Base-by-base conservation (phyloP, 2,888 invertebrate species). In the Steromphala cineraria region DNA sequence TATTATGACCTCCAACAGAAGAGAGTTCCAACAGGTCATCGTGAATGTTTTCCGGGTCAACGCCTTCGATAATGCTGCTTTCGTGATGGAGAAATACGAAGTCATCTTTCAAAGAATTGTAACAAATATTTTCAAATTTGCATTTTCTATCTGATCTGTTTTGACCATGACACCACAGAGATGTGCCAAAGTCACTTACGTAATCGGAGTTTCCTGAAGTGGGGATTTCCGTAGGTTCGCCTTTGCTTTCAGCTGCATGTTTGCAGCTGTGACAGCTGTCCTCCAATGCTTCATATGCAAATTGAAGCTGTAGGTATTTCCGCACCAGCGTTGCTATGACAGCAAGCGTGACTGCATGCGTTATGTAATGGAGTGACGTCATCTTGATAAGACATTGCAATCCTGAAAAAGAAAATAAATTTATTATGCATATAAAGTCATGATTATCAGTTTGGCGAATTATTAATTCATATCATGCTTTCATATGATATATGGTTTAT, bases 41-140 rank as follows among this genome's bases (percentile, higher is more conserved):
- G 17, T 90, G 86, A 80, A 90, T 89, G 46, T 10, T 21, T 17
- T 53, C 24, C 75, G 52, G 40, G 15, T 52, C 75, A 4, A 24
- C 52, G 52, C 93, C 93, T 77, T 89, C 89, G 19, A 91, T 74
- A 13, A 91, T 79, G 79, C 93, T 94, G 24, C 87, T 82, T 15
- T 87, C 79, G 46, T 87, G 85, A 40, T 91, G 87, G 40, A 94
- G 85, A 86, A 94, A 93, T 8, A 94, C 86, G 87, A 94, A 94
- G 19, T 92, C 88, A 56, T 92, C 85, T 8, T 89, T 81, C 40
- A 81, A 75, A 4, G 93, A 87, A n/a, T 90, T 81, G 84, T 93
- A 94, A 86, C 94, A 94, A 28, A 94, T 83, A 87, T 94, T 94
- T 52, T 88, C 82, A 86, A 94, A 94, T 19, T 87, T 89, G 83